Base-by-base conservation (phyloP, 2,113 vertebrate genomes). In the Pteropus alecto region DNA sequence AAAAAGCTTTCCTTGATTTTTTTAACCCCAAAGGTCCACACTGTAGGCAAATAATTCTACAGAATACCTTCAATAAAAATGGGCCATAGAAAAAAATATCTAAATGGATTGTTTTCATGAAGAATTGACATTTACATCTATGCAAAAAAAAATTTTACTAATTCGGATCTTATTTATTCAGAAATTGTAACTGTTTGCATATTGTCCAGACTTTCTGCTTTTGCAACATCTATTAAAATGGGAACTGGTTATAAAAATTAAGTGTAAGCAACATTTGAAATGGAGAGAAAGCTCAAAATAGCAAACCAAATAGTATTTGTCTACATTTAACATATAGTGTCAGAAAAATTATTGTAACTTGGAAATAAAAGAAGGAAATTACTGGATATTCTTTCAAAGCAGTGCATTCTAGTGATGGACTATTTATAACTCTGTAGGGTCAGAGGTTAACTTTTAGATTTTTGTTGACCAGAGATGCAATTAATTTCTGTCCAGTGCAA, bases 231-330 rank as follows among this genome's bases (percentile, higher is more conserved):
- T 84, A 51, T 65, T 81, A 93, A 96, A 93, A 90, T 26, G 58
- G 56, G 58, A 93, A 43, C 41, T 71, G 28, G 35, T 76, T 88
- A 33, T 93, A 94, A 94, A 96, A 94, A 84, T 91, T 38, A 76
- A 95, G 46, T 43, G 13, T 68, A 91, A 91, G 63, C 51, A 93
- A 76, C 46, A 93, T 76, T 61, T 67, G 46, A 81, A 91, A 43
- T 94, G 33, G 38, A 43, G 35, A 94, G 70, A 58, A 56, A 54
- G 54, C 60, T 74, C 46, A 63, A 77, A 21, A 61, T 3, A 70
- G 30, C 14, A 74, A 48, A 70, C 46, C 13, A 30, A 89, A 74
- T 24, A 81, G 33, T 10, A 65, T 10, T 51, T 91, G 14, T 48
- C 41, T 77, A 46, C 22, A 67, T 78, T 93, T 93, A 73, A 87